Percentiles rank a stretch among this genome's conserved stretches.
phyloP scores from a whole-genome alignment of 2,113 vertebrate genomes.

The Bucco capensis region DNA sequence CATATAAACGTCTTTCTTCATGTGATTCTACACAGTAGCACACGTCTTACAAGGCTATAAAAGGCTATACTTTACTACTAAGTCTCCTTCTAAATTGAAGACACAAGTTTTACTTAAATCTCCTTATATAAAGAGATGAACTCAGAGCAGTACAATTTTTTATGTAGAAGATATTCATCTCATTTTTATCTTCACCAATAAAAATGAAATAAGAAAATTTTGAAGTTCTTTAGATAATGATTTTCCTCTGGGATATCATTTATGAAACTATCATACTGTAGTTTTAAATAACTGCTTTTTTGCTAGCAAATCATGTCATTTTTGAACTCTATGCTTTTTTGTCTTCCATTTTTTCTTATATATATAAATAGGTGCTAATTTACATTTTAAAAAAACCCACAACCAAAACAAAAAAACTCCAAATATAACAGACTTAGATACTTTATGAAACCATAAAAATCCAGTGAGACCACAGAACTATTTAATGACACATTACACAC shows the following conservation, averaged over 20 bases:
- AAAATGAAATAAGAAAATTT: conserved; percentile 70
- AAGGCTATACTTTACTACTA: background rate
- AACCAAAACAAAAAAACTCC: accelerated
- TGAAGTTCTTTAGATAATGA: conserved; percentile 56
- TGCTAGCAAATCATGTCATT: conserved; percentile 49
- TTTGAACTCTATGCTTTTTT: conserved; percentile 20
- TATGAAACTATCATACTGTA: background rate
- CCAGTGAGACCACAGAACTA: background rate
- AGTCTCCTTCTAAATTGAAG: background rate
- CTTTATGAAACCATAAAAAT: background rate
- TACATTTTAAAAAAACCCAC: background rate
- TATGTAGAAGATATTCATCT: background rate
- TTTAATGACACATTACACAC: background rate
- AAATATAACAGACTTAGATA: background rate
- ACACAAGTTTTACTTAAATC: background rate
- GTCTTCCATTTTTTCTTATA: background rate
- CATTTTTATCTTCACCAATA: conserved; percentile 51
- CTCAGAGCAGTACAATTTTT: background rate
- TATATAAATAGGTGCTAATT: background rate
- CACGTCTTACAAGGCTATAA: background rate
- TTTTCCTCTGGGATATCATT: conserved; percentile 34
- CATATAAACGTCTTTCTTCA: background rate
- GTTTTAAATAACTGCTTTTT: conserved; percentile 54
- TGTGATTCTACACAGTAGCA: background rate
- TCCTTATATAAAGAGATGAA: background rate